Percentiles rank a stretch among this genome's conserved stretches.
Conservation (phyloP, 2,888 invertebrate genomes). For the Dorcus parallelipipedus region DNA sequence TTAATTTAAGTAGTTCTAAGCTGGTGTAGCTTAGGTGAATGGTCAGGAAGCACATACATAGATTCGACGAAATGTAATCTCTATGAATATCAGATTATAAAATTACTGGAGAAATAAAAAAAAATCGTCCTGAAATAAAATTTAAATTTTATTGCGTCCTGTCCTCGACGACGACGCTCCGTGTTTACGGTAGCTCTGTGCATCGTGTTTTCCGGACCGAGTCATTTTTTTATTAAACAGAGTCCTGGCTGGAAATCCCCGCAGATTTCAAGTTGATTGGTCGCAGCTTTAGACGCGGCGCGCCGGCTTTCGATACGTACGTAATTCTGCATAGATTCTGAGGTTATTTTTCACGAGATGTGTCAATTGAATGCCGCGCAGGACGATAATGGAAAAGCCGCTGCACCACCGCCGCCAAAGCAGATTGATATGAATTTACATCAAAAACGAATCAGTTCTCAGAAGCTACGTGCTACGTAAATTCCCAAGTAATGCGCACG, state of each 20-base stretch:
- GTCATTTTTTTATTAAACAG: conserved; percentile 8
- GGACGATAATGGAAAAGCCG: conserved; percentile 12
- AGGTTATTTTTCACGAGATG: conserved; percentile 19
- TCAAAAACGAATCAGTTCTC: no score
- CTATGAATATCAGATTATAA: no score
- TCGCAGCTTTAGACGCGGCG: conserved; percentile 12
- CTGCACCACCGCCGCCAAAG: no score
- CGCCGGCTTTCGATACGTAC: conserved; percentile 2
- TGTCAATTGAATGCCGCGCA: conserved; percentile 18
- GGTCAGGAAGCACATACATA: no score
- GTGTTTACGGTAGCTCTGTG: no score
- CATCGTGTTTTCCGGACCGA: neutral
- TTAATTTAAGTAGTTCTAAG: no score
- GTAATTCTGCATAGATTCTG: conserved; percentile 20
- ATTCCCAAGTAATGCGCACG: no score
- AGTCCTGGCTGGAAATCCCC: conserved; percentile 9
- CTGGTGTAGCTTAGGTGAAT: no score
- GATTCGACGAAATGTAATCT: no score
- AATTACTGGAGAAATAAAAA: no score
- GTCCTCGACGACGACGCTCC: neutral
- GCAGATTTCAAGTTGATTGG: conserved; percentile 20
- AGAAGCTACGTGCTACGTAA: no score
- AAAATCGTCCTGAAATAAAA: neutral
- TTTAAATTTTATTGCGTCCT: neutral
- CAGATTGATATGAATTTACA: no score